phyloP scores from a whole-genome alignment of 2,888 invertebrate species.

The Drosophila putrida region DNA sequence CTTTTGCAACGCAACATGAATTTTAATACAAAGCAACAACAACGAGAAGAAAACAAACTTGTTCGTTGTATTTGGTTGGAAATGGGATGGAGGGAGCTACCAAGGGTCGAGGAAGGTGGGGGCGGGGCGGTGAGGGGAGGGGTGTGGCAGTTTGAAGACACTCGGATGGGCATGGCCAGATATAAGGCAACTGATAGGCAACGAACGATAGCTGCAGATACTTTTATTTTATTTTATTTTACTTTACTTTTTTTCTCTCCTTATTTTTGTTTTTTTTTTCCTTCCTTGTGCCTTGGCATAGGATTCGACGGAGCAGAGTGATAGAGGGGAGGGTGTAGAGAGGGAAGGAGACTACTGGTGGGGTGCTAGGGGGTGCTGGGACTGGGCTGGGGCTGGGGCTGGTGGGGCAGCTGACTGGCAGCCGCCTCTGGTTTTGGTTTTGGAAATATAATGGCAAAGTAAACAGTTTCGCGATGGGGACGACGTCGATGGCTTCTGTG shows the following conservation, averaged over 20 bases:
- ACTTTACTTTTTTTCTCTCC: slow-evolving; percentile 13
- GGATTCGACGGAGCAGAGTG: slow-evolving; percentile 24
- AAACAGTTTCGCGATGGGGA: slow-evolving; percentile 67
- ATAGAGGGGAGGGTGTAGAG: not conserved
- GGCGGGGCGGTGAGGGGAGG: not conserved
- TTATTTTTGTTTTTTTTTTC: not conserved
- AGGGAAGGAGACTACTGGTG: not conserved
- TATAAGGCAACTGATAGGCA: slow-evolving; percentile 61
- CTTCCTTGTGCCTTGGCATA: slow-evolving; percentile 32
- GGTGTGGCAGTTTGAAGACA: slow-evolving; percentile 28
- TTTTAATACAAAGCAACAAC: slow-evolving; percentile 55
- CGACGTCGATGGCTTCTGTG: slow-evolving; percentile 51
- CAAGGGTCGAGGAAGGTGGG: no score
- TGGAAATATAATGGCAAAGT: slow-evolving; percentile 72
- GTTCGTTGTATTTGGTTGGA: slow-evolving; percentile 34
- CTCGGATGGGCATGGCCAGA: slow-evolving; percentile 49
- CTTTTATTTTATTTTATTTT: slow-evolving; percentile 59
- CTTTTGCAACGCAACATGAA: slow-evolving; percentile 61
- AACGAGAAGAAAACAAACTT: slow-evolving; percentile 45
- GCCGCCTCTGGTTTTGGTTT: slow-evolving; percentile 63
- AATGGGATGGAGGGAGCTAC: not conserved
- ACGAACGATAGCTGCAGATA: slow-evolving; percentile 60
- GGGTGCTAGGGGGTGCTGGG: not conserved
- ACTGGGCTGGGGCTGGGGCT: no score
- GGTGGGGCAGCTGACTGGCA: slow-evolving; percentile 34